Conservation (phyloP, 2,888 invertebrate species). For the Lasioglossum pauxillum region DNA sequence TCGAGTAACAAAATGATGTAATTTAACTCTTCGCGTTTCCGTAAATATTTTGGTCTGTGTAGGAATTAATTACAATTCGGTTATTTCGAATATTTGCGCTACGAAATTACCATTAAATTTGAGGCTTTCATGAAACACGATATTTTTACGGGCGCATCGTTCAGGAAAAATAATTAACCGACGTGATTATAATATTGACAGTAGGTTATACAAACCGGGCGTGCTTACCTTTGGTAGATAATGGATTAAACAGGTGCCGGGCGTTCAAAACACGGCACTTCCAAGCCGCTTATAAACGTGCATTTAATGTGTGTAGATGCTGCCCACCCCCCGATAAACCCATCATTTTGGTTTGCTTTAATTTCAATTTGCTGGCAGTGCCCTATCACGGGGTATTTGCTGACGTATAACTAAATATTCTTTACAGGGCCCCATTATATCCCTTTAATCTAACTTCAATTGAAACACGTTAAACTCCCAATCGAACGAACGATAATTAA, state of each 20-base stretch:
- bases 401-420: neutral
- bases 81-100: neutral
- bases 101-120: neutral
- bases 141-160: constrained; percentile 3
- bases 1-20: neutral
- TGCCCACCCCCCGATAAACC: neutral
- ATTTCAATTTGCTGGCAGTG: constrained; percentile 24
- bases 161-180: constrained; percentile 48
- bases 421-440: neutral
- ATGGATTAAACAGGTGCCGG: constrained; percentile 48
- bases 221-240: constrained; percentile 21
- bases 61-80: too few species aligned
- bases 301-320: constrained; percentile 31
- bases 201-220: constrained; percentile 23
- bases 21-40: neutral
- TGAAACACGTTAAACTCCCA: neutral
- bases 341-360: constrained; percentile 17
- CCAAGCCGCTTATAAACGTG: constrained; percentile 42
- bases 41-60: neutral
- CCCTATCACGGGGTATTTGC: neutral
- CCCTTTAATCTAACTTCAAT: neutral
- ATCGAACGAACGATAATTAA: neutral
- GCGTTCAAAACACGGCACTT: constrained; percentile 23
- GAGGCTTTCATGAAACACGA: neutral
- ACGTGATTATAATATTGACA: constrained; percentile 27